Percentiles rank a stretch among this genome's conserved stretches.
Evolutionary conservation across 2,888 invertebrate species (phyloP).

Genomic region (Drosophila acutilabella): DNA sequence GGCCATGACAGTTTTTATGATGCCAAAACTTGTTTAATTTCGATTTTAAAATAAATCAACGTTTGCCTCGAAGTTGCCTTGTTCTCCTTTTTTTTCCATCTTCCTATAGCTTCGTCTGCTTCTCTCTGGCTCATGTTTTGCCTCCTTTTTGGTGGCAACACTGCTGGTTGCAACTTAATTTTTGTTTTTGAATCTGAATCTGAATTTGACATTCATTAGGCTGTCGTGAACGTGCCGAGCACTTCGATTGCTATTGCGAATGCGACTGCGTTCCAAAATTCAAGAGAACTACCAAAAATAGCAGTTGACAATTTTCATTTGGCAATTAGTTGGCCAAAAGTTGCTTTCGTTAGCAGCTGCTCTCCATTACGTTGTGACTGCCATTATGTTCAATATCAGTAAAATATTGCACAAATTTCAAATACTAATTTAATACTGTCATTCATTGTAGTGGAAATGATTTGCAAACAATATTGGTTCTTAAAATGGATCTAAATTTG

Average conservation of each 20-base stretch:
- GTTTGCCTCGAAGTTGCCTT: slow-evolving; percentile 12
- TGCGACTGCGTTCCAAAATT: slow-evolving; percentile 16
- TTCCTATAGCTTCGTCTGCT: background rate
- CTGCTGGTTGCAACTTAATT: slow-evolving; percentile 6
- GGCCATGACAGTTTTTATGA: slow-evolving; percentile 44
- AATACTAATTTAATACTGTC: background rate
- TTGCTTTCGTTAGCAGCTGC: slow-evolving; percentile 11
- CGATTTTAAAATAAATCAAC: slow-evolving; percentile 61
- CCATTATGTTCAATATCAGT: background rate
- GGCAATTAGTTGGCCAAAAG: slow-evolving; percentile 41
- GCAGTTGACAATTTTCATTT: slow-evolving; percentile 54
- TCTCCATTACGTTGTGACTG: background rate
- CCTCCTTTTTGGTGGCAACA: background rate
- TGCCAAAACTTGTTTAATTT: slow-evolving; percentile 68
- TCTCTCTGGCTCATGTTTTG: background rate
- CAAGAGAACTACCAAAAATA: slow-evolving; percentile 31
- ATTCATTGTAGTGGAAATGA: slow-evolving; percentile 1
- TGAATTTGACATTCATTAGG: slow-evolving; percentile 61
- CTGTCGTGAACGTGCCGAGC: slow-evolving; percentile 62
- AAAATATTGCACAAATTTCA: slow-evolving; percentile 1
- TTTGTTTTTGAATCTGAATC: slow-evolving; percentile 30
- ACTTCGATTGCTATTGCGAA: slow-evolving; percentile 45
- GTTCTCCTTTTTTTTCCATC: background rate
- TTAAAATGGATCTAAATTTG: slow-evolving; percentile 19
- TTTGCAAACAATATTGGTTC: slow-evolving; percentile 2